These are phyloP conservation scores for Pheosia tremula DNA, from an alignment of 2,888 invertebrate genomes.

Conservation along the genomic window DNA sequence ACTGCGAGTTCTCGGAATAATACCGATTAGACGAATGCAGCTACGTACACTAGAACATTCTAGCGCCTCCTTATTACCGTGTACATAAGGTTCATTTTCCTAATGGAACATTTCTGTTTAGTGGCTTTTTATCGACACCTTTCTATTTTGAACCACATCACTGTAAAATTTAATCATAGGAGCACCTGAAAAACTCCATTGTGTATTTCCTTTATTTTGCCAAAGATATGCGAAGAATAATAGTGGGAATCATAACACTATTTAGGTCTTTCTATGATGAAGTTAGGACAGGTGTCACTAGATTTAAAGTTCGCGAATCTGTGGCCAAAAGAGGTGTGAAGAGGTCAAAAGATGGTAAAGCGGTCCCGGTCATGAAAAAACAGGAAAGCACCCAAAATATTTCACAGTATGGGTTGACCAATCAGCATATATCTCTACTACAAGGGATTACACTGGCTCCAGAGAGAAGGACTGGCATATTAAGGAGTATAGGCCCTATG, in stretches of 20 bases:
- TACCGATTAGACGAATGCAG: no score
- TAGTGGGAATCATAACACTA: background rate
- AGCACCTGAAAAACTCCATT: no score
- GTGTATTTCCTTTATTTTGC: no score
- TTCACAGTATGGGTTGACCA: slow-evolving; percentile 9
- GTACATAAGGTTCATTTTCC: no score
- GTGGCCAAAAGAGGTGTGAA: background rate
- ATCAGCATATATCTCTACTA: slow-evolving; percentile 8
- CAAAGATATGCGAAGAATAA: no score
- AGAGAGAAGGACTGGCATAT: slow-evolving; percentile 8
- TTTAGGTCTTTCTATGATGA: slow-evolving; percentile 10
- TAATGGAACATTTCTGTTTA: no score
- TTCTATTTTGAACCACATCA: no score
- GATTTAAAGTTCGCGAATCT: background rate
- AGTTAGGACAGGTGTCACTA: slow-evolving; percentile 10
- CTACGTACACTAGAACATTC: no score
- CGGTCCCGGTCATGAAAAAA: fast-evolving
- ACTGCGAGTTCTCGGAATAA: no score
- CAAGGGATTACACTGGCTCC: slow-evolving; percentile 8
- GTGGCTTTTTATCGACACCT: no score
- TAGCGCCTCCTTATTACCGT: no score
- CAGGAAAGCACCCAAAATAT: slow-evolving; percentile 10
- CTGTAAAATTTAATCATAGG: no score
- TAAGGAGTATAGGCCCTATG: slow-evolving; percentile 10
- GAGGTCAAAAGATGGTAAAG: background rate